phyloP scores from a whole-genome alignment of 2,888 invertebrate species.

The Macaria liturata region DNA sequence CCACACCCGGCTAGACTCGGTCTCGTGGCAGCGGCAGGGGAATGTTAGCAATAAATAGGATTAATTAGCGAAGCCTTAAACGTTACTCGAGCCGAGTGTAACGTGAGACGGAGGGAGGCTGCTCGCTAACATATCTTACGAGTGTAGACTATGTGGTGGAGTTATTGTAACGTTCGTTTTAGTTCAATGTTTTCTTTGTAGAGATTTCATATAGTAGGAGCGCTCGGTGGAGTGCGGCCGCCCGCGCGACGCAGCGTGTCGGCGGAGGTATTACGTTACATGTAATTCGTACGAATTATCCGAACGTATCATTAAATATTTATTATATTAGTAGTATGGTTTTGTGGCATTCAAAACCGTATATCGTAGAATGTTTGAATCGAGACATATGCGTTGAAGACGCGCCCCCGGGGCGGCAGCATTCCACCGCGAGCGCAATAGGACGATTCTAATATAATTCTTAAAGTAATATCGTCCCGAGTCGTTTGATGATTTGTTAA shows the following conservation, averaged over 20 bases:
- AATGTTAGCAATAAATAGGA: conserved; percentile 69
- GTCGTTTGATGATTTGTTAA: conserved; percentile 78
- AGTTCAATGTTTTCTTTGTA: conserved; percentile 78
- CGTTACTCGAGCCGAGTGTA: conserved; percentile 49
- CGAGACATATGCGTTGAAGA: conserved; percentile 27
- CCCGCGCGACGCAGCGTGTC: conserved; percentile 34
- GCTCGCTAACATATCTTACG: conserved; percentile 76
- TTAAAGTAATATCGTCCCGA: conserved; percentile 82
- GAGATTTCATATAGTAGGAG: conserved; percentile 71
- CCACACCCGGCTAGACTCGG: too few relatives aligned
- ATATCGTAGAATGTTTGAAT: conserved; percentile 29
- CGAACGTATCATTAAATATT: conserved; percentile 18
- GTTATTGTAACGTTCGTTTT: conserved; percentile 72
- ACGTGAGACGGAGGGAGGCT: conserved; percentile 47
- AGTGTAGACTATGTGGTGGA: conserved; percentile 59
- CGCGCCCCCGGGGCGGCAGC: conserved; percentile 45
- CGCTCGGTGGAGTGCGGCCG: conserved; percentile 71
- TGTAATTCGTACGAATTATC: conserved; percentile 26
- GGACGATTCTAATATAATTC: conserved; percentile 83
- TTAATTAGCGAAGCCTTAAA: conserved; percentile 64
- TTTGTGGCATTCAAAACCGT: conserved; percentile 25
- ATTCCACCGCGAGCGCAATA: conserved; percentile 63
- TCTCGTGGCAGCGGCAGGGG: conserved; percentile 54
- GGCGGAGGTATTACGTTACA: conserved; percentile 12
- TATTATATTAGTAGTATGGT: conserved; percentile 22